Conservation (phyloP, 2,888 invertebrate genomes). For the Agriopis marginaria region DNA sequence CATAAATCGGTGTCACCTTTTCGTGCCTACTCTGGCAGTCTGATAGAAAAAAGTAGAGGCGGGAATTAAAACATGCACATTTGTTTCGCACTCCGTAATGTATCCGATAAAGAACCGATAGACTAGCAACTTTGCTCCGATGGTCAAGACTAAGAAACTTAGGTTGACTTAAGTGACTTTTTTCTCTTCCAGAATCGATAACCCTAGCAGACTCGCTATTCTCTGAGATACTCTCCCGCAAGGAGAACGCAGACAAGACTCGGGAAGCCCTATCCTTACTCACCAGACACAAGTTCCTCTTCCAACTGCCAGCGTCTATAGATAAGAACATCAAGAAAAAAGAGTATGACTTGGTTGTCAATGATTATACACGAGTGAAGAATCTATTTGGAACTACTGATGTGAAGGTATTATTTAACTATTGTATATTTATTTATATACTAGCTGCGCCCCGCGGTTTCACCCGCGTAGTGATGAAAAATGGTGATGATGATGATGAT, state of each 20-base stretch:
- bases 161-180: not conserved
- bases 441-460: too few relatives aligned
- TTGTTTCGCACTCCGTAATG: too few relatives aligned
- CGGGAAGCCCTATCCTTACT: slow-evolving; percentile 97
- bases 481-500: too few relatives aligned
- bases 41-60: too few relatives aligned
- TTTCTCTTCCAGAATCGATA: slow-evolving; percentile 90
- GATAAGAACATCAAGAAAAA: slow-evolving; percentile 97
- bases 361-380: slow-evolving; percentile 98
- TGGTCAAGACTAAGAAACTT: too few relatives aligned
- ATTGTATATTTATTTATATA: too few relatives aligned
- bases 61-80: too few relatives aligned
- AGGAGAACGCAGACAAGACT: slow-evolving; percentile 98
- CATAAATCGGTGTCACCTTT: too few relatives aligned
- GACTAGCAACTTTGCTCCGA: too few relatives aligned
- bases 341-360: slow-evolving; percentile 98
- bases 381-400: slow-evolving; percentile 98
- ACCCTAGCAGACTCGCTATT: slow-evolving; percentile 96
- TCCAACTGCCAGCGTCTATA: slow-evolving; percentile 97
- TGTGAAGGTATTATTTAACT: slow-evolving; percentile 86
- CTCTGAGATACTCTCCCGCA: slow-evolving; percentile 95
- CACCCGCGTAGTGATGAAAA: too few relatives aligned
- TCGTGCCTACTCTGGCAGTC: too few relatives aligned
- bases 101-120: too few relatives aligned
- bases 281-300: slow-evolving; percentile 97